These are phyloP conservation scores for Oxyura jamaicensis DNA, from an alignment of 2,113 vertebrate genomes.

Conservation along the genomic window DNA sequence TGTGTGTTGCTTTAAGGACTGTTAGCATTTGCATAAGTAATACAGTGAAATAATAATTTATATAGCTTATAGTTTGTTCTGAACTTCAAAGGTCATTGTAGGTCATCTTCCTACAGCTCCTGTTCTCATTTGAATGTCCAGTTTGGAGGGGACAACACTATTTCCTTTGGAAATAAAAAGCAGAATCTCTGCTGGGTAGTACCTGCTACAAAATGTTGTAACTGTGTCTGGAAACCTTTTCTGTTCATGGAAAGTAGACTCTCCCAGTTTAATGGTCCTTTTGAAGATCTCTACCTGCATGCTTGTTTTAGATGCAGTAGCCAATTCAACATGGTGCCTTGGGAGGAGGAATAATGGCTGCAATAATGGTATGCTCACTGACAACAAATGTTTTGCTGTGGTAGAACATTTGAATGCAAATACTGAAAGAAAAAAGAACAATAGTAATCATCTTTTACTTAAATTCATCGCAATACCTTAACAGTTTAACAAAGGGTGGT, in stretches of 20 bases:
- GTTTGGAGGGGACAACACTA: neutral
- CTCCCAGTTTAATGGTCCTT: neutral
- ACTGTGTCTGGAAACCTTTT: neutral
- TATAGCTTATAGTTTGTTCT: neutral
- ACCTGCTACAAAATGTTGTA: neutral
- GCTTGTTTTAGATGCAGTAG: no score
- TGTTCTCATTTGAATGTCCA: neutral
- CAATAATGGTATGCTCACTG: neutral
- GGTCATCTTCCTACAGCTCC: neutral
- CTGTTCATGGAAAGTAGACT: neutral
- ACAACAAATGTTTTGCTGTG: neutral
- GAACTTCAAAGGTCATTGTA: neutral
- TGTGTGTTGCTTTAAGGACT: neutral
- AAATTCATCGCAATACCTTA: neutral
- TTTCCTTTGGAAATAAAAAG: neutral
- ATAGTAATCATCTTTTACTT: neutral
- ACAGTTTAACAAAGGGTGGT: neutral
- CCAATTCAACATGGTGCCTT: neutral
- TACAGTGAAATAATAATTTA: neutral
- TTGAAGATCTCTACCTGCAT: neutral
- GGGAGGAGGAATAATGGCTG: neutral
- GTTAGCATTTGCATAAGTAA: neutral
- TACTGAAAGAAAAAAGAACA: neutral
- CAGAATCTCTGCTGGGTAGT: neutral
- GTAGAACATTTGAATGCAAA: neutral